phyloP scores from a whole-genome alignment of 2,797 vertebrate genomes.

The Onychomys leucogaster region DNA sequence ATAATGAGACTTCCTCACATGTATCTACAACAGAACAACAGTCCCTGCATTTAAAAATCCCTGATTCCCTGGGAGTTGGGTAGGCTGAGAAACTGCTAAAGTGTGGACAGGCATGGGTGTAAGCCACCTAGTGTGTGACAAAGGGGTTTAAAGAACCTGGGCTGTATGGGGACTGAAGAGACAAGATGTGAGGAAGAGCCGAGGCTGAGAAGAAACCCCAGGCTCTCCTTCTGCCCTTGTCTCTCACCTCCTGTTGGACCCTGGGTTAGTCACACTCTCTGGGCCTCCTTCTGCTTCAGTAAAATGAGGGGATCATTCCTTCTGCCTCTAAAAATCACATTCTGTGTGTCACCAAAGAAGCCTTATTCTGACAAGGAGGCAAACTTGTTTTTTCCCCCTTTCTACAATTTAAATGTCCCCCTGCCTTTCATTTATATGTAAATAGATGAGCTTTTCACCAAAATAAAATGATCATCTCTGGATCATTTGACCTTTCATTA shows the following conservation, averaged over 20 bases:
- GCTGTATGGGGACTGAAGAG: background rate
- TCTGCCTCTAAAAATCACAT: conserved; percentile 29
- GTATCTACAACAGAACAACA: conserved; percentile 11
- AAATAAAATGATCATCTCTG: conserved; percentile 73
- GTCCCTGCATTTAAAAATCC: background rate
- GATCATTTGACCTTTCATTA: conserved; percentile 54
- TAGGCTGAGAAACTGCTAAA: background rate
- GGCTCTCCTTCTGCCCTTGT: background rate
- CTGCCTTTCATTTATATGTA: conserved; percentile 73
- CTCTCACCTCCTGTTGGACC: background rate
- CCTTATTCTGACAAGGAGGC: conserved; percentile 60
- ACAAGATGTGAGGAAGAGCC: background rate
- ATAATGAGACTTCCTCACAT: background rate
- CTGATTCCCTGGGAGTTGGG: background rate
- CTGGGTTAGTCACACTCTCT: background rate
- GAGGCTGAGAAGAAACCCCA: background rate
- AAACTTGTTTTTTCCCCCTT: conserved; percentile 23
- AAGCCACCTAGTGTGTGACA: background rate
- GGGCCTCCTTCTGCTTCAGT: background rate
- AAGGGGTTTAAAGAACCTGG: background rate
- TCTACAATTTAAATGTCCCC: conserved; percentile 63
- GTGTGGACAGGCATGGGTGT: background rate
- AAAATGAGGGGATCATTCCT: background rate
- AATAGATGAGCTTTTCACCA: conserved; percentile 74
- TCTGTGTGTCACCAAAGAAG: conserved; percentile 29